phyloP scores from a whole-genome alignment of 2,113 vertebrate species.

The Takifugu flavidus region DNA sequence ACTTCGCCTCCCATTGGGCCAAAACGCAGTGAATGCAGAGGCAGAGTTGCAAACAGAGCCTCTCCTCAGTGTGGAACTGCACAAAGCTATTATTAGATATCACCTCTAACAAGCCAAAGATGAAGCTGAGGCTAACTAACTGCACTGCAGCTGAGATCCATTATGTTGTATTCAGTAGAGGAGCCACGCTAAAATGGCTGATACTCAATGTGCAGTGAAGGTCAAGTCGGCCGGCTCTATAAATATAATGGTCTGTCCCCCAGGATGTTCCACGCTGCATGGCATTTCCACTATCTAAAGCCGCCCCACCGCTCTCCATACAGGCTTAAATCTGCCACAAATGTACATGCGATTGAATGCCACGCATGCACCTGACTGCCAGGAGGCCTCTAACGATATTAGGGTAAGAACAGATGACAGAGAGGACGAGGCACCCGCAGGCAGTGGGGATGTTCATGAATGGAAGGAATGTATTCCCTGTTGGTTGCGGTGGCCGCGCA shows the following conservation, averaged over 20 bases:
- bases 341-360: constrained; percentile 60
- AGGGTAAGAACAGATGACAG: constrained; percentile 25
- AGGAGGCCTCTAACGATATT: constrained; percentile 52
- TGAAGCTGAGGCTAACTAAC: constrained; percentile 61
- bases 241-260: constrained; percentile 71
- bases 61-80: constrained; percentile 59
- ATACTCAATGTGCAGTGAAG: constrained; percentile 70
- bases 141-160: constrained; percentile 64
- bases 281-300: constrained; percentile 60
- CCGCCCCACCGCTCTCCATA: constrained; percentile 36
- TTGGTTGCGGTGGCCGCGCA: constrained; percentile 31
- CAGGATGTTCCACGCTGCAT: constrained; percentile 60
- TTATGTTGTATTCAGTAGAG: constrained; percentile 59
- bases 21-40: background rate
- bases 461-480: constrained; percentile 59
- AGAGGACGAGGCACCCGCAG: background rate
- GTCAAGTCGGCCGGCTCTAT: constrained; percentile 68
- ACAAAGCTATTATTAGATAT: constrained; percentile 62
- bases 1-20: constrained; percentile 14
- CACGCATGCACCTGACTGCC: constrained; percentile 42
- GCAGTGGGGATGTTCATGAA: constrained; percentile 52
- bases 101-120: constrained; percentile 52
- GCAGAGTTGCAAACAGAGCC: constrained; percentile 26
- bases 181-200: constrained; percentile 69
- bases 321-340: constrained; percentile 48